Evolutionary conservation across 1,140 invertebrate species (phyloP), one percentile per base, ranked within the genome.

Genomic region (Platorchestia sp.): DNA sequence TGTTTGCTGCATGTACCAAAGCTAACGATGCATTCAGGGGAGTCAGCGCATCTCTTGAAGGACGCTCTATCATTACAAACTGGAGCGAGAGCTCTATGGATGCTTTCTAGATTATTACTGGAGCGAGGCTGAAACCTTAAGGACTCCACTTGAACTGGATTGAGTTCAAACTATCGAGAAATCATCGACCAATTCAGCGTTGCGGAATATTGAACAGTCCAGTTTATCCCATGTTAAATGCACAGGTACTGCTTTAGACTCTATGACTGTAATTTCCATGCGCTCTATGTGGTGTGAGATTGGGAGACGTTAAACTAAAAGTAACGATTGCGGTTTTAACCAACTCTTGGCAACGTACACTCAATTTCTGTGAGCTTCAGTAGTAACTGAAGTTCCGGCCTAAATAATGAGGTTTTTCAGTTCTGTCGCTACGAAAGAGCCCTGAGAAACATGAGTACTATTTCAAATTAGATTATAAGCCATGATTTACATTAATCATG

Each of bases 1-100:
- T 93, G 91, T 93, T 93, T 93, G 45, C 47, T 93, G 91, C 91
- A 93, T 45, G 91, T 45, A 44, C 43, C 91, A 93, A 93, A 93
- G 91, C 91, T 93, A 93, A 93, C 91, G 91, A 93, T 47, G 91
- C 91, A 93, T 93, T 93, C 91, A 93, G 43, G 45, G 91, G 40
- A n/a, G 43, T 44, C 45, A 22, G 91, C 0, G 91, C 45, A 93
- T 93, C 91, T 93, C 91, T 93, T 93, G 91, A 93, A 93, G 91
- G 91, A 93, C 91, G 45, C 43, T 44, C 87, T 44, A 89, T 89
- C 27, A 89, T 89, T 89, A 89, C 87, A 42, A 44, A 89, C 87
- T 89, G 87, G 59, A 75, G 59, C 36, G 59, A 75, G 59, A 75
- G 59, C 59, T 10, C 59, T 75, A 75, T 75, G 59, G 59, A 75